phyloP scores from a whole-genome alignment of 2,888 invertebrate species.

The Pheosia tremula region DNA sequence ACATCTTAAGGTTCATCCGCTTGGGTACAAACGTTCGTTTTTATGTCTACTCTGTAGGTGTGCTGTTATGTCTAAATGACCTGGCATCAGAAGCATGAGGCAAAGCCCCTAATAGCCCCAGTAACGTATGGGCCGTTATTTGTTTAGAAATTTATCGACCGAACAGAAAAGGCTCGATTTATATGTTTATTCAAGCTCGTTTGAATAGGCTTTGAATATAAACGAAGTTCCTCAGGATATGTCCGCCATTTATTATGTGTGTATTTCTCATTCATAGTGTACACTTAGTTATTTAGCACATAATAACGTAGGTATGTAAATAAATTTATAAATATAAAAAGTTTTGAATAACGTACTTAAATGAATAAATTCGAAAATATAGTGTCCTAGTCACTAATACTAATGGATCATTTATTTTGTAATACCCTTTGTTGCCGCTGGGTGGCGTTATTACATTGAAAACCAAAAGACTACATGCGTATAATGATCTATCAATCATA shows the following conservation, averaged over 20 bases:
- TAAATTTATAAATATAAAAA: too few relatives aligned
- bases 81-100: conserved; percentile 19
- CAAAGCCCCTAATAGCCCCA: conserved; percentile 29
- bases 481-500: conserved; percentile 29
- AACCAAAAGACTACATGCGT: conserved; percentile 24
- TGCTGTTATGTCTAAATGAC: conserved; percentile 31
- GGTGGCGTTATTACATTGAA: conserved; percentile 3
- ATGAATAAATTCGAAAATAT: too few relatives aligned
- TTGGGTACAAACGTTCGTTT: neutral
- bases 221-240: conserved; percentile 41
- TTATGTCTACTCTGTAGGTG: conserved; percentile 29
- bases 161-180: conserved; percentile 52
- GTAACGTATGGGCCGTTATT: conserved; percentile 47
- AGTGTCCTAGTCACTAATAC: too few relatives aligned
- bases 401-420: neutral
- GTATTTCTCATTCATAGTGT: neutral
- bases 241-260: conserved; percentile 19
- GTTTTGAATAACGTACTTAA: too few relatives aligned
- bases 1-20: neutral
- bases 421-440: neutral
- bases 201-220: conserved; percentile 50
- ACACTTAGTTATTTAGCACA: neutral
- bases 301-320: neutral
- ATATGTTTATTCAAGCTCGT: conserved; percentile 55
- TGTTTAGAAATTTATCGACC: conserved; percentile 59